Conservation (phyloP, 2,113 vertebrate species). For the Eurystomus gularis region DNA sequence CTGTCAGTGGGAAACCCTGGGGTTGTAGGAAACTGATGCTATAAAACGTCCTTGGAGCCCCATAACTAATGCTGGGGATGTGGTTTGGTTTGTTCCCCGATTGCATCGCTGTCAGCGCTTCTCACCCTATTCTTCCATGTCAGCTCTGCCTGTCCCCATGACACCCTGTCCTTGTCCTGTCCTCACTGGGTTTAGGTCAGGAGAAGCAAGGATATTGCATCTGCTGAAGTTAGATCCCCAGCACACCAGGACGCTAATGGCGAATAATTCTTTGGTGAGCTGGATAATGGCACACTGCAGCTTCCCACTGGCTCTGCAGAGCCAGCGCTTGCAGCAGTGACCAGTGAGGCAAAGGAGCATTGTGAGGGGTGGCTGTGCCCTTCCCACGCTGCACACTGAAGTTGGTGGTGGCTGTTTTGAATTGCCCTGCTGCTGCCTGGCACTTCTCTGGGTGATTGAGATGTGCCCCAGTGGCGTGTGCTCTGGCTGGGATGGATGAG, state of each 20-base stretch:
- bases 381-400: background rate
- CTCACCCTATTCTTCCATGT: background rate
- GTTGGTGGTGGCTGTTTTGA: background rate
- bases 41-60: background rate
- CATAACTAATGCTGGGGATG: background rate
- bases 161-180: fast-evolving
- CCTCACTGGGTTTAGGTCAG: background rate
- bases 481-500: fast-evolving
- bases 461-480: fast-evolving
- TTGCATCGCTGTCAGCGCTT: background rate
- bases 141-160: background rate
- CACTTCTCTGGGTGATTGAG: fast-evolving
- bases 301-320: background rate
- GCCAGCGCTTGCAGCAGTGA: background rate
- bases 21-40: background rate
- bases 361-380: background rate
- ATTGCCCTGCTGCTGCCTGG: background rate
- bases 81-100: background rate
- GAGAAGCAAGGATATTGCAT: background rate
- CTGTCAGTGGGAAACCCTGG: fast-evolving
- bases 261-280: background rate
- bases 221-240: background rate
- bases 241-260: background rate
- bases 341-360: fast-evolving
- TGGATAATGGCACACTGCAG: fast-evolving